Percentiles rank a stretch among this genome's conserved stretches.
phyloP scores from a whole-genome alignment of 2,797 vertebrate species.

The Peromyscus nudipes region DNA sequence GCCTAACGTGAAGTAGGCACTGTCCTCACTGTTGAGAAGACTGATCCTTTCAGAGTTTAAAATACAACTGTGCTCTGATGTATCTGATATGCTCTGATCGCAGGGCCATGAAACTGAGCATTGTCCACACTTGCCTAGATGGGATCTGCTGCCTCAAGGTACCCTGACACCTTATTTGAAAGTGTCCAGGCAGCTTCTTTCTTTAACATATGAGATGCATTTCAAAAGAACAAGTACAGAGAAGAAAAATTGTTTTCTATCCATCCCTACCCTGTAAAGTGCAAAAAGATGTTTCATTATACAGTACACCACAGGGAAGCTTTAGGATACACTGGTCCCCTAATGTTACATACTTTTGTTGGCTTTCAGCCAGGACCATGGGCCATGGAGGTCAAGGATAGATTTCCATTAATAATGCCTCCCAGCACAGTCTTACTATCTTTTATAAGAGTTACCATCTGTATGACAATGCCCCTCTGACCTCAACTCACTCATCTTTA shows the following conservation, averaged over 20 bases:
- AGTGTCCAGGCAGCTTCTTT: constrained; percentile 1
- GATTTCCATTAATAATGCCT: constrained; percentile 45
- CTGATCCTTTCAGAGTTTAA: constrained; percentile 46
- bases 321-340: background rate
- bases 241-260: background rate
- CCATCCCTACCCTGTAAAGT: constrained; percentile 10
- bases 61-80: constrained; percentile 8
- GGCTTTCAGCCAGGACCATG: constrained; percentile 51
- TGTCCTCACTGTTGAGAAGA: constrained; percentile 28
- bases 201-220: constrained; percentile 56
- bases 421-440: constrained; percentile 3
- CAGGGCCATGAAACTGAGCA: background rate
- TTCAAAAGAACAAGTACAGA: constrained; percentile 37
- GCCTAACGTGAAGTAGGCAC: constrained; percentile 20
- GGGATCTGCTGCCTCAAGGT: constrained; percentile 45
- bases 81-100: background rate
- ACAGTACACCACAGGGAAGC: background rate
- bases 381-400: background rate
- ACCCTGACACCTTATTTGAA: constrained; percentile 26
- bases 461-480: background rate
- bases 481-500: background rate
- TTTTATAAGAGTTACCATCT: constrained; percentile 47
- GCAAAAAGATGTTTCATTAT: constrained; percentile 26
- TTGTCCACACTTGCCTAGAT: background rate
- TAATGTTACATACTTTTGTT: background rate